Base-by-base conservation (phyloP, 2,888 invertebrate species). In the Chromoteleia sp. region DNA sequence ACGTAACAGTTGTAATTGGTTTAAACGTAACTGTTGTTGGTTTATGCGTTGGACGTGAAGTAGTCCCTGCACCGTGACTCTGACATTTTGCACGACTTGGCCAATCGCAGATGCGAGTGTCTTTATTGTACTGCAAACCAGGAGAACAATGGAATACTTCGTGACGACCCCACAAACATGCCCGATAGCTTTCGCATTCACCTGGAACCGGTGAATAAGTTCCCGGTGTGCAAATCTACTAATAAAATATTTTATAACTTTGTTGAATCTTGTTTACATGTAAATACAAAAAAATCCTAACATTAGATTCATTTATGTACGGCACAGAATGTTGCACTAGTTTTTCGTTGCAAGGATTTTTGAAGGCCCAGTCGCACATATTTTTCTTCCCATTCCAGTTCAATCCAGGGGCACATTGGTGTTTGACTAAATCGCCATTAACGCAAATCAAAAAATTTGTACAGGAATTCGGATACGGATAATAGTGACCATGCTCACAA, bases 141-240 rank as follows among this genome's bases (percentile, higher is more conserved):
- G 96, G 95, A 0, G 96, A 96, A 89, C 97, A 97, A 10, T 94
- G 92, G 85, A 95, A 95, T 14, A 94, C 93, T 88, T 96, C 94
- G 75, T 94, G 95, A 86, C 95, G 95, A 30, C 96, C 96, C 94
- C 96, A 97, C 14, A 96, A 92, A 85, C 97, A 97, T 81, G 95
- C 95, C 79, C 95, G 93, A 88, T 96, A 97, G 65, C 95, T 94
- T 0, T 93, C 93, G 87, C 97, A 97, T 86, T 97, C 95, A 0
- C 93, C 93, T 0, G 95, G 94, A 1, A 92, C 91, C 7, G 81
- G 45, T 3, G 83, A 83, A 63, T 86, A 90, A 25, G 85, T 88
- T 43, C 91, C 91, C 0, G 89, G 48, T 1, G 84, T 77, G 68
- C 91, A 92, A 1, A 76, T 58, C 86, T 89, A 39, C 33, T 52